A percentile compares a stretch with the other conserved stretches of the same genome.
These are phyloP conservation scores for Molanna angustata DNA, from an alignment of 2,888 invertebrate species.

Conservation along the genomic window DNA sequence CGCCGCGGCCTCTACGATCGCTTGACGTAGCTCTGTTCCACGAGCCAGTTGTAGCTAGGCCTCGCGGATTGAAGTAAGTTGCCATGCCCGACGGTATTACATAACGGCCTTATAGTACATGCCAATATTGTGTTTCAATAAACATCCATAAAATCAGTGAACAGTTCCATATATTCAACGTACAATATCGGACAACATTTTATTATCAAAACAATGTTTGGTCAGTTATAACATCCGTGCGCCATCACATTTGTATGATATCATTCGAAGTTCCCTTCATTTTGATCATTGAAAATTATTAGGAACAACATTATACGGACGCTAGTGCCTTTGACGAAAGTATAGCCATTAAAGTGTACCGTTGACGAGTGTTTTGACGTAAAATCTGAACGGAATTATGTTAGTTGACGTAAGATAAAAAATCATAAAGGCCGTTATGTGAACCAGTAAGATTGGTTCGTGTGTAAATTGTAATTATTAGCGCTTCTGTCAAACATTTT, in stretches of 20 bases:
- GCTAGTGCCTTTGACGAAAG: constrained; percentile 16
- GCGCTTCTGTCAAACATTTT: neutral
- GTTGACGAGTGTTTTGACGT: constrained; percentile 12
- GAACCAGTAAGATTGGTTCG: constrained; percentile 2
- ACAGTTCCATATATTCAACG: constrained; percentile 2
- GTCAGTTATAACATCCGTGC: no score
- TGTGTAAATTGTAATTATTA: constrained; percentile 1
- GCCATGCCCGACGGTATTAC: constrained; percentile 27
- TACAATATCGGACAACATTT: neutral
- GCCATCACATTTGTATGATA: no score
- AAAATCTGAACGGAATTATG: constrained; percentile 1
- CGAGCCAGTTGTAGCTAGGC: constrained; percentile 28
- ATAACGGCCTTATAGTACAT: constrained; percentile 26
- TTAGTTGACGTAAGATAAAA: neutral
- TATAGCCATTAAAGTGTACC: constrained; percentile 4
- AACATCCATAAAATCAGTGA: constrained; percentile 4
- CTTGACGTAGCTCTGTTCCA: constrained; percentile 22
- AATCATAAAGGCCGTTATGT: constrained; percentile 17
- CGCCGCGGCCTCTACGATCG: constrained; percentile 22
- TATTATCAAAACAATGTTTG: neutral
- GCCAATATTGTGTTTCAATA: constrained; percentile 19
- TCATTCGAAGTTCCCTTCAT: no score
- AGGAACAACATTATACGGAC: constrained; percentile 13
- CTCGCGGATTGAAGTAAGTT: constrained; percentile 21
- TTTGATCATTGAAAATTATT: neutral